A percentile compares a stretch with the other conserved stretches of the same genome.
phyloP scores from a whole-genome alignment of 1,140 invertebrate genomes.

The Spodoptera litura region DNA sequence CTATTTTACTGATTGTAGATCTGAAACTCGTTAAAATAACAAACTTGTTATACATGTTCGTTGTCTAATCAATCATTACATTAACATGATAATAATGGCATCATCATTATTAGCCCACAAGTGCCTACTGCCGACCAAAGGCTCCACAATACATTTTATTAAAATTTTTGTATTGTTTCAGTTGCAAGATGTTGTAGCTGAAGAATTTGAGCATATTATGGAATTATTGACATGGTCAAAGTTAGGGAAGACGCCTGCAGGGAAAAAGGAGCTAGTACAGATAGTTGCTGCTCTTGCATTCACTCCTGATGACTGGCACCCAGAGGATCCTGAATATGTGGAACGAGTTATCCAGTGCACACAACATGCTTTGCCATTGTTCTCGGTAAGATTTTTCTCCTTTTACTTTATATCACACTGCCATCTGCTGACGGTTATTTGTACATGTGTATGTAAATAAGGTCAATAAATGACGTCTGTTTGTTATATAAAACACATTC shows the following conservation, averaged over 20 bases:
- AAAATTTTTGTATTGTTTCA: neutral
- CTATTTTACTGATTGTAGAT: no score
- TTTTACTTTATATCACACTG: no score
- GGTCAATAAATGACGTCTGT: neutral
- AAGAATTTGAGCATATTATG: constrained; percentile 97
- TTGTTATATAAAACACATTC: constrained; percentile 34
- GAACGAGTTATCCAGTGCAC: constrained; percentile 94
- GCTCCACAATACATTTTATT: no score
- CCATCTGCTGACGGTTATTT: no score
- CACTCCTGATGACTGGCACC: constrained; percentile 92
- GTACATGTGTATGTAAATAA: neutral
- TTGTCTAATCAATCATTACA: no score
- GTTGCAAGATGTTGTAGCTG: constrained; percentile 93
- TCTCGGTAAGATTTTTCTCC: constrained; percentile 90
- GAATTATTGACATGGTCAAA: constrained; percentile 93
- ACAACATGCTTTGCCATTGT: constrained; percentile 93
- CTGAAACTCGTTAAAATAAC: no score
- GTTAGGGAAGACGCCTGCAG: constrained; percentile 92
- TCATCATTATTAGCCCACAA: no score
- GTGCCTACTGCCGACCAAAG: no score
- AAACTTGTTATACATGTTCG: no score
- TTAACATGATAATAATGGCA: no score
- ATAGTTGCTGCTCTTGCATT: constrained; percentile 94
- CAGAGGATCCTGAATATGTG: constrained; percentile 91
- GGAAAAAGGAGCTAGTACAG: constrained; percentile 95